Conservation (phyloP, 1,140 invertebrate species). For the Neelides sp. region DNA sequence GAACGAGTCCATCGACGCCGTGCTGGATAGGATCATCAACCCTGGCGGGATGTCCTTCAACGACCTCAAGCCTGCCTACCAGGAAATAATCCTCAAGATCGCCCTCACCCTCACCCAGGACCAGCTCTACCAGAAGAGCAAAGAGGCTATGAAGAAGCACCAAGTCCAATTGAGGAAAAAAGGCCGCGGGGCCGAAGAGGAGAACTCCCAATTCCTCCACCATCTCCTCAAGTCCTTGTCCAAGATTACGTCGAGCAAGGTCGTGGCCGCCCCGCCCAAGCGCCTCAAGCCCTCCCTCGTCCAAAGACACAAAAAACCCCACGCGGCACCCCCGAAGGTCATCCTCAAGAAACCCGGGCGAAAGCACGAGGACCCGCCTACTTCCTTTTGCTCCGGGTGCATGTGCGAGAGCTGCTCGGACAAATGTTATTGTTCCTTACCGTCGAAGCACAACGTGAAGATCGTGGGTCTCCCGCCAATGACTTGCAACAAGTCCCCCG, state of each 20-base stretch:
- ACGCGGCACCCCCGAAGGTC: slow-evolving; percentile 7
- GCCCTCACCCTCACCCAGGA: slow-evolving; percentile 76
- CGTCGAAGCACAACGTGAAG: slow-evolving; percentile 18
- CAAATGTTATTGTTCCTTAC: slow-evolving; percentile 57
- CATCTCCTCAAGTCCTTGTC: slow-evolving; percentile 28
- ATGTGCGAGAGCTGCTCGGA: slow-evolving; percentile 41
- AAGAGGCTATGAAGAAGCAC: slow-evolving; percentile 72
- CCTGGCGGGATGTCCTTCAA: slow-evolving; percentile 84
- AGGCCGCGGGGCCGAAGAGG: slow-evolving; percentile 13
- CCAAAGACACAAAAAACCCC: neutral
- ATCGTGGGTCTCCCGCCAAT: slow-evolving; percentile 31
- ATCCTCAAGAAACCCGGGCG: slow-evolving; percentile 21
- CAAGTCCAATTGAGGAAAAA: slow-evolving; percentile 23
- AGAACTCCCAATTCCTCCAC: slow-evolving; percentile 23
- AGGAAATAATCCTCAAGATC: slow-evolving; percentile 72
- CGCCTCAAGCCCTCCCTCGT: neutral
- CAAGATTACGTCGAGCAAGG: slow-evolving; percentile 15
- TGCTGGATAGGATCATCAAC: slow-evolving; percentile 72
- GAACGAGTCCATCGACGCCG: slow-evolving; percentile 55
- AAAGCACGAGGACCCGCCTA: slow-evolving; percentile 20
- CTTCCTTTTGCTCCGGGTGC: slow-evolving; percentile 29
- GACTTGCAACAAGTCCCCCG: slow-evolving; percentile 6
- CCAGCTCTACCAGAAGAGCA: slow-evolving; percentile 74
- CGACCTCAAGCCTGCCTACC: slow-evolving; percentile 76
- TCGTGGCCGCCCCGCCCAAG: neutral